Conservation (phyloP, 2,797 vertebrate genomes). For the Jordanella pulchra region DNA sequence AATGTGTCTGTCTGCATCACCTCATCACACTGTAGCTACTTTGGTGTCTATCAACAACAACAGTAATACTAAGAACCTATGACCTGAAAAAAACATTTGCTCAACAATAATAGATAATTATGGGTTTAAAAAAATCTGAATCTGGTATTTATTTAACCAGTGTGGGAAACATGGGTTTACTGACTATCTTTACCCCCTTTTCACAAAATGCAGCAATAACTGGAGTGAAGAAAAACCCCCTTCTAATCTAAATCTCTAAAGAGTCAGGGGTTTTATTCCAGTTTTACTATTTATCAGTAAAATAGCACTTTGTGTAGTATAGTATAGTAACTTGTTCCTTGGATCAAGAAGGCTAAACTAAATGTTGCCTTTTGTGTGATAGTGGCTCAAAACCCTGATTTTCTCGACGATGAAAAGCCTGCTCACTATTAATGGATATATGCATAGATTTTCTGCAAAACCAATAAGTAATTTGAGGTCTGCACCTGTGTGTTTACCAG, state of each 20-base stretch:
- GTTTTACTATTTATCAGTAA: not conserved
- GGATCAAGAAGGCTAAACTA: too few relatives aligned
- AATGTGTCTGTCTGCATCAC: constrained; percentile 38
- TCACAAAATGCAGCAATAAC: not conserved
- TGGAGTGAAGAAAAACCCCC: not conserved
- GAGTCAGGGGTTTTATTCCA: not conserved
- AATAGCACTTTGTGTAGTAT: not conserved
- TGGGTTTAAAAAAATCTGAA: not conserved
- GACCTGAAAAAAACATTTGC: not conserved
- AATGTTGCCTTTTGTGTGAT: too few relatives aligned
- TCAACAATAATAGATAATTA: too few relatives aligned
- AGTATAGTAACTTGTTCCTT: too few relatives aligned
- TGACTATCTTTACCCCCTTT: not conserved
- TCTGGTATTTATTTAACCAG: too few relatives aligned
- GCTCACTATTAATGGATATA: too few relatives aligned
- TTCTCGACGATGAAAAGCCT: not conserved
- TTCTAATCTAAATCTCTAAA: not conserved
- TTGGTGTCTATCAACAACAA: constrained; percentile 6
- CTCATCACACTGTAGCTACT: constrained; percentile 24
- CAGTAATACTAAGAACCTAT: not conserved
- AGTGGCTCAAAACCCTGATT: too few relatives aligned
- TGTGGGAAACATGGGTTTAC: not conserved
- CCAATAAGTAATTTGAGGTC: too few relatives aligned
- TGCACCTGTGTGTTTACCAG: too few relatives aligned
- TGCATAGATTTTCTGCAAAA: too few relatives aligned